Base-by-base conservation (phyloP, 2,888 invertebrate species). In the Troides helena region DNA sequence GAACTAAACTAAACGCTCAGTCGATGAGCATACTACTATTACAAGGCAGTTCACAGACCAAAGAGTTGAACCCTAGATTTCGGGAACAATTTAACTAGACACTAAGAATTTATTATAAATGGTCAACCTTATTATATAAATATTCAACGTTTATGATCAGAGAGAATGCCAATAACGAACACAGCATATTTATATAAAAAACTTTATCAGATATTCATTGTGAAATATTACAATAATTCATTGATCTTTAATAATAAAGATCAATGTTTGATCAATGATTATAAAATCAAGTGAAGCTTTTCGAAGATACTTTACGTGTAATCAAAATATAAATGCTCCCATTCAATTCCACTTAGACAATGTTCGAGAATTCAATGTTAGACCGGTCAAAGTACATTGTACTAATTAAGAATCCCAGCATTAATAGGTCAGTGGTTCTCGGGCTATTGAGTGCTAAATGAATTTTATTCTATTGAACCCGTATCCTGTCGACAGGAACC, bases 1-100 rank as follows among this genome's bases (percentile, higher is more conserved):
- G 61, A 61, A 61, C 23, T 53, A 53, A 60, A 61, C 66, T 66
- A 21, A 50, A 21, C 60, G 21, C 59, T 66, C 4, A n/a, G n/a
- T 57, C 30, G 30, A 21, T 7, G n/a, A 30, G 50, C 59, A 60
- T 23, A 57, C 50, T 50, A n/a, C n/a, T 53, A 53, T 18, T 53
- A 53, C n/a, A 46, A 12, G 12, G 46, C 12, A 46, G 14, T 46
- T 14, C 46, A 46, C 46, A 46, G 12, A 14, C 12, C 14, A 12
- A 43, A 43, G 14, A 14, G 10, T 46, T 14, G 14, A 46, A 46
- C 14, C 2, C 14, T 46, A 46, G 3, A 46, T 46, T 46, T 46
- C 14, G 1, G 46, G 14, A 46, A 46, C 12, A 12, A 14, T 4
- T 46, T 14, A 12, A 43, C 14, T 46, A 46, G 46, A 46, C 14